Conservation (phyloP, 1,140 invertebrate genomes). For the Atta texana region DNA sequence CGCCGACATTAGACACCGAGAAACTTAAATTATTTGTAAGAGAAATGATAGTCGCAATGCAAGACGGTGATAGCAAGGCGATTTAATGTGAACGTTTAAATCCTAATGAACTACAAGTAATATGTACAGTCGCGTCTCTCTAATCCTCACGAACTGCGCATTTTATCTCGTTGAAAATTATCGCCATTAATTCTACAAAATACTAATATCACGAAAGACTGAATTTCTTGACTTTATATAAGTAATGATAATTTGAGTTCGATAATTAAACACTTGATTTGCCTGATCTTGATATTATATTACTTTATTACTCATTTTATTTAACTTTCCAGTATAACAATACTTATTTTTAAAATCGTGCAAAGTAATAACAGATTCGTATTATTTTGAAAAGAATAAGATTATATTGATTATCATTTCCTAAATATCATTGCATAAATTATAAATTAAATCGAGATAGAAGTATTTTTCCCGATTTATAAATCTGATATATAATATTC, state of each 20-base stretch:
- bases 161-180: neutral
- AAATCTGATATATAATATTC: neutral
- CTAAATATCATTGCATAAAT: neutral
- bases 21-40: slow-evolving; percentile 28
- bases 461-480: neutral
- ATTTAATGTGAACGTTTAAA: neutral
- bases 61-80: neutral
- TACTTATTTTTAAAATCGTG: slow-evolving; percentile 1
- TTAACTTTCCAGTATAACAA: neutral
- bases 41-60: slow-evolving; percentile 40
- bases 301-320: neutral
- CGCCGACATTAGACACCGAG: slow-evolving; percentile 7
- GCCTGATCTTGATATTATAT: neutral
- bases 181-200: neutral
- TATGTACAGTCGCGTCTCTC: neutral
- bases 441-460: neutral
- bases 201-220: too few species aligned
- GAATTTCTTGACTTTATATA: neutral
- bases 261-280: neutral
- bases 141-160: neutral
- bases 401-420: neutral
- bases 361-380: neutral
- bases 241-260: neutral
- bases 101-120: neutral
- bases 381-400: neutral